These are phyloP conservation scores for Calonectris borealis DNA, from an alignment of 2,113 vertebrate genomes.

Conservation along the genomic window DNA sequence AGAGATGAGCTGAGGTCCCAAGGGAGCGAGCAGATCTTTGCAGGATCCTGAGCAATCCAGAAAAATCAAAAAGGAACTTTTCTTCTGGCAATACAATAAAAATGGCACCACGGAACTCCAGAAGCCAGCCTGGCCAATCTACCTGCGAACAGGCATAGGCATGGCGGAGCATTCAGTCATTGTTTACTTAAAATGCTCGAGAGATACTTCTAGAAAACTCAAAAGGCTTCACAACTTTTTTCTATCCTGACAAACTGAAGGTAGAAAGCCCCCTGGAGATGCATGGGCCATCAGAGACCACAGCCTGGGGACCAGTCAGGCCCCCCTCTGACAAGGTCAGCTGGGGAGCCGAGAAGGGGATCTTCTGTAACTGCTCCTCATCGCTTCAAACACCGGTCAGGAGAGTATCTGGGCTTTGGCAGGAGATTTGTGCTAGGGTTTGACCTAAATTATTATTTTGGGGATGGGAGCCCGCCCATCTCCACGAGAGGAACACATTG, in stretches of 20 bases:
- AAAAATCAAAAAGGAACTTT: background rate
- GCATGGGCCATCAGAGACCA: background rate
- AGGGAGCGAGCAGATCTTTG: background rate
- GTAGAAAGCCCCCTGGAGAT: background rate
- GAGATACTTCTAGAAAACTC: background rate
- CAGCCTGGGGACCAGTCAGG: background rate
- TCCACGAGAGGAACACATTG: background rate
- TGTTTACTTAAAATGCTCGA: background rate
- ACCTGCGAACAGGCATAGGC: background rate
- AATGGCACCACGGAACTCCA: rapidly evolving
- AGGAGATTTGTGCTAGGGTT: background rate
- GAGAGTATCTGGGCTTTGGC: no score
- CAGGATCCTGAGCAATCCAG: background rate
- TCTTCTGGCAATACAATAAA: background rate
- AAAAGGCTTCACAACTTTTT: background rate
- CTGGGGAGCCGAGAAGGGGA: no score
- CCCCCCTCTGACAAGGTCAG: background rate
- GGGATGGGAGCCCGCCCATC: background rate
- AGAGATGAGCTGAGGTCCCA: background rate
- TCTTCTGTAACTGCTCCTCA: background rate
- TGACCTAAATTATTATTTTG: background rate
- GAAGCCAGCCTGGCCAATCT: background rate
- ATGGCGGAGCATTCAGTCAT: background rate
- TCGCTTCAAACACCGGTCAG: background rate
- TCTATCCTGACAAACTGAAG: background rate